Evolutionary conservation across 1,140 invertebrate genomes (phyloP), one percentile per base, ranked within the genome.

Genomic region (Zaprionus taronus): DNA sequence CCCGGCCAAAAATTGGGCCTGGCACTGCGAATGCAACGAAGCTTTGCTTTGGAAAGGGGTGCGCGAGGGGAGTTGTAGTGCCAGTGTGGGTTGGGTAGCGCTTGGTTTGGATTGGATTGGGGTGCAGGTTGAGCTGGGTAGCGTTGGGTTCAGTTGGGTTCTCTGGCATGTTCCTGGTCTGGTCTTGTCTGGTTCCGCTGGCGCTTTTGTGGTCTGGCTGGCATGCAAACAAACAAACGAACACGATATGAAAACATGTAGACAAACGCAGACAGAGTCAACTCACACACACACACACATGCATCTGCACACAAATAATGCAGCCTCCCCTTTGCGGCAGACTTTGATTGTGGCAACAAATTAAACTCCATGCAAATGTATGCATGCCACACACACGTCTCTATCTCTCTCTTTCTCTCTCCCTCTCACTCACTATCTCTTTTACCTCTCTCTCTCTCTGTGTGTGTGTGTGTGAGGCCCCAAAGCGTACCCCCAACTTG

Each of bases 311-410:
- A 55, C 70, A 72, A 55, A 72, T 65, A 72, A 65, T 72, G 72
- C 72, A 75, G 65, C 47, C 20, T 41, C 53, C 61, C 68, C 41
- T 53, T 64, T 36, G 26, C 73, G 72, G 49, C 63, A 31, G 26
- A 44, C 55, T 75, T 72, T 75, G 83, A 83, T 83, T 87, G 73
- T 67, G 77, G 73, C 70, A 77, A 81, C 85, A 89, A 89, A 89
- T 89, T 90, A 89, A 89, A 87, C 72, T 72, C 72, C 83, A 80
- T 79, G 67, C 75, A 84, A 86, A 71, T 70, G 69, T 72, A 67
- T 79, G 71, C 67, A 60, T 22, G 47, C 38, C 53, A 62, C n/a
- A 11, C 41, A 44, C 41, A 44, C 41, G 7, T 34, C 31, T 11
- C 31, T 34, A 5, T 41, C 5, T 6, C 38, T 6, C 38, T 15